Percentiles rank a stretch among this genome's conserved stretches.
phyloP scores from a whole-genome alignment of 2,113 vertebrate genomes.

The Cepphus grylle region DNA sequence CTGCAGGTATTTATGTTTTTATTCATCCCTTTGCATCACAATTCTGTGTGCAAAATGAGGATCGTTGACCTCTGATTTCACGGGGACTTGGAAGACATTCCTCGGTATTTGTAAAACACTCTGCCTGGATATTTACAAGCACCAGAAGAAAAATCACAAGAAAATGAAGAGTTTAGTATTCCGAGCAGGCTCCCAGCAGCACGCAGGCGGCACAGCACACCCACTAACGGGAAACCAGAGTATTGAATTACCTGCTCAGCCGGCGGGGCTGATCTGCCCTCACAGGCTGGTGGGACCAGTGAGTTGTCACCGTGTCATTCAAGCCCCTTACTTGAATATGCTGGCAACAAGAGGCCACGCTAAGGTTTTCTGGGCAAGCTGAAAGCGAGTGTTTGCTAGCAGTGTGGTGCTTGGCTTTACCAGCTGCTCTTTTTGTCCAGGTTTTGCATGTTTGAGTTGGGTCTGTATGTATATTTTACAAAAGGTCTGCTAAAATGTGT shows the following conservation, averaged over 20 bases:
- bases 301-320: not conserved
- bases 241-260: not conserved
- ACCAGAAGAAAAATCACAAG: not conserved
- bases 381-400: rapidly evolving
- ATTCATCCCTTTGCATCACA: not conserved
- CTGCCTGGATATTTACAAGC: not conserved
- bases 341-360: not conserved
- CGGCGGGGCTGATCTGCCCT: not conserved
- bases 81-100: not conserved
- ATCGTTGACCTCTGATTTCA: not conserved
- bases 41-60: not conserved
- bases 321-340: not conserved
- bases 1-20: not conserved
- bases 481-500: not conserved
- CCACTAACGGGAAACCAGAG: not conserved
- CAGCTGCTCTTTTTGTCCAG: not conserved
- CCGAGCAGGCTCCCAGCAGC: not conserved
- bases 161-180: not conserved
- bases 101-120: not conserved
- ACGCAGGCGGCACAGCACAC: rapidly evolving
- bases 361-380: rapidly evolving
- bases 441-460: not conserved
- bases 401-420: not conserved
- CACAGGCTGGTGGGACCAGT: not conserved
- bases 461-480: not conserved